Evolutionary conservation across 2,888 invertebrate species (phyloP).

Genomic region (Urechis unicinctus): DNA sequence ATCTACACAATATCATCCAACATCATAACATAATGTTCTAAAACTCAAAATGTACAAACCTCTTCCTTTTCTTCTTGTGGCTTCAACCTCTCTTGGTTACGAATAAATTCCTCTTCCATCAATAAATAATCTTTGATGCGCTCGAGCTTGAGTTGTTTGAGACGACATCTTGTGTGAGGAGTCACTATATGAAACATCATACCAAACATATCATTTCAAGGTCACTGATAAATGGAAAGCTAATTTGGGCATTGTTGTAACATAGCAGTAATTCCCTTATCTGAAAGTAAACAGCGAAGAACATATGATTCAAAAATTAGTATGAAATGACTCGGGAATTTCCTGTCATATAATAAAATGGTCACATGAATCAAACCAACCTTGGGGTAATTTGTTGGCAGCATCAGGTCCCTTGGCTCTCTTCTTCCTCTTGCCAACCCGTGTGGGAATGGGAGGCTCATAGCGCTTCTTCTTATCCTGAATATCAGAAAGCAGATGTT

Average conservation of each 20-base stretch:
- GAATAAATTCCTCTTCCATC: slow-evolving; percentile 99
- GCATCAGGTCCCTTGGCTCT: slow-evolving; percentile 98
- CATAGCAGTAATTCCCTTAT: background rate
- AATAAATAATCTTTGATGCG: slow-evolving; percentile 96
- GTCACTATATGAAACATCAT: slow-evolving; percentile 62
- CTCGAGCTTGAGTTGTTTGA: slow-evolving; percentile 90
- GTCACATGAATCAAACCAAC: slow-evolving; percentile 29
- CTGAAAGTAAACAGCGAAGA: too few relatives aligned
- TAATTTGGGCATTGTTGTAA: background rate
- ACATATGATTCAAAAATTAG: too few relatives aligned
- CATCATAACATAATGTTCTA: background rate
- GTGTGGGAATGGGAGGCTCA: slow-evolving; percentile 96
- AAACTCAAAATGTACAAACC: slow-evolving; percentile 45
- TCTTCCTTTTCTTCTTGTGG: slow-evolving; percentile 99
- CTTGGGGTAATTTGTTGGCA: slow-evolving; percentile 89
- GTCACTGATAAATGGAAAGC: background rate
- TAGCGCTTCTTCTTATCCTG: slow-evolving; percentile 84
- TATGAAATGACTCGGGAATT: too few relatives aligned
- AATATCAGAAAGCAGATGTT: background rate
- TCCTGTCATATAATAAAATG: too few relatives aligned
- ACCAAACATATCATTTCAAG: background rate
- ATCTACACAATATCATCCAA: background rate
- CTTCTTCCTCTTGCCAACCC: slow-evolving; percentile 90
- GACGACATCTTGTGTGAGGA: slow-evolving; percentile 91
- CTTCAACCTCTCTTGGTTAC: slow-evolving; percentile 94